Evolutionary conservation across 2,797 vertebrate species (phyloP).

Genomic region (Phalloptychus januarius): DNA sequence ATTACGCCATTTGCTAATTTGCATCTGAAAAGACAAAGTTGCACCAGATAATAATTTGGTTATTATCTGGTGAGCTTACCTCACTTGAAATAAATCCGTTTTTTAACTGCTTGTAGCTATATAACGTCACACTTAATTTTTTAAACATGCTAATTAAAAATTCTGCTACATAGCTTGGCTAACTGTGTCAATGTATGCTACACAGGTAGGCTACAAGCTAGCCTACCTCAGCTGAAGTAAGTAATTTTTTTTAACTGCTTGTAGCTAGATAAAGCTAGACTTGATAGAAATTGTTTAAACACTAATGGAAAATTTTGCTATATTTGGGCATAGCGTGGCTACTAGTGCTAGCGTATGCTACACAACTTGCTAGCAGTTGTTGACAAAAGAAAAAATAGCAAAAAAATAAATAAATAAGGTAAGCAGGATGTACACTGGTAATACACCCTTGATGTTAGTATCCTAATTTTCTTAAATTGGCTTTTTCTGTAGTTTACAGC

Average conservation of each 20-base stretch:
- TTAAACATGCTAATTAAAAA: not conserved
- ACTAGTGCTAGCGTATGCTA: not conserved
- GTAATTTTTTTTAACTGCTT: not conserved
- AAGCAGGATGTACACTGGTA: not conserved
- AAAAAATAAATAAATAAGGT: too few relatives aligned
- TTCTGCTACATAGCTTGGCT: too few relatives aligned
- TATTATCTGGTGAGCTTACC: not conserved
- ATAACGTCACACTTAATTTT: not conserved
- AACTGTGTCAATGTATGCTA: too few relatives aligned
- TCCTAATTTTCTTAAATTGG: not conserved
- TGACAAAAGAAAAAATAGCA: not conserved
- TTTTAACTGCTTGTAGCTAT: not conserved
- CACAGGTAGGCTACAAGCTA: not conserved
- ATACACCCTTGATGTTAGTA: not conserved
- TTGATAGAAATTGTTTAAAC: not conserved
- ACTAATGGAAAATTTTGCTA: not conserved
- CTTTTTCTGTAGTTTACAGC: not conserved
- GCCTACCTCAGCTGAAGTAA: not conserved
- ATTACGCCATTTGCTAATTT: conserved; percentile 11
- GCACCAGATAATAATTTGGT: not conserved
- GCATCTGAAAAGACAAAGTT: conserved; percentile 13
- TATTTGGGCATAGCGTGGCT: not conserved
- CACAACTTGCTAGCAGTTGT: not conserved
- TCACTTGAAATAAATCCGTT: not conserved
- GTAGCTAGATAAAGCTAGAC: not conserved